Conservation (phyloP, 2,797 vertebrate species). For the Lophius americanus region DNA sequence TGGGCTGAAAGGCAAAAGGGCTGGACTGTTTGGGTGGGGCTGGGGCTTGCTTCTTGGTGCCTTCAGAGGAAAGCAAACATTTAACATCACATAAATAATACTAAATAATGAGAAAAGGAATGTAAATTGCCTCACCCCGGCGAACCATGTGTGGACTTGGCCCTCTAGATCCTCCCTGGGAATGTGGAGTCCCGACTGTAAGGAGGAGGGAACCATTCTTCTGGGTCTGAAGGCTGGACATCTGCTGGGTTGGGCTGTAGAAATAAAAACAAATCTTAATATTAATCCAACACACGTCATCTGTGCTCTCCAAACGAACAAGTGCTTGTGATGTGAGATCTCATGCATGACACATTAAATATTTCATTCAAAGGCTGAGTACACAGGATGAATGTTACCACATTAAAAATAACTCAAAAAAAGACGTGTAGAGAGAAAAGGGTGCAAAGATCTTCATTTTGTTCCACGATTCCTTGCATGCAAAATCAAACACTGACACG, state of each 20-base stretch:
- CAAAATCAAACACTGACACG: constrained; percentile 36
- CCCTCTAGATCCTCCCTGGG: constrained; percentile 78
- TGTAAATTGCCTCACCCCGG: constrained; percentile 82
- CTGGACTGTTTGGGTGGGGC: constrained; percentile 80
- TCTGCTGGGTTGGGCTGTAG: constrained; percentile 74
- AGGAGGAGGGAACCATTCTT: constrained; percentile 86
- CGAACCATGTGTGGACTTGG: constrained; percentile 90
- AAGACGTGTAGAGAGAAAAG: constrained; percentile 1
- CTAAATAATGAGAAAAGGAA: neutral
- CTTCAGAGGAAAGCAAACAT: constrained; percentile 70
- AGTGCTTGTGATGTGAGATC: constrained; percentile 22
- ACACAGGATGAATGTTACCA: constrained; percentile 27
- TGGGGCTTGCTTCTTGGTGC: constrained; percentile 93
- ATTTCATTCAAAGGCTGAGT: constrained; percentile 26
- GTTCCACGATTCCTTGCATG: constrained; percentile 38
- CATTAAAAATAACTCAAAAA: constrained; percentile 17
- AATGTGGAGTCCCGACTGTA: constrained; percentile 67
- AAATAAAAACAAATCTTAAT: constrained; percentile 45
- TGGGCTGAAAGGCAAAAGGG: constrained; percentile 71
- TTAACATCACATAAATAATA: neutral
- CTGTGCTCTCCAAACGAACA: neutral
- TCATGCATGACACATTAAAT: constrained; percentile 41
- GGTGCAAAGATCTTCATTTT: constrained; percentile 43
- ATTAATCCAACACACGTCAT: constrained; percentile 32
- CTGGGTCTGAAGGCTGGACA: constrained; percentile 81